Evolutionary conservation across 1,140 invertebrate genomes (phyloP), one percentile per base, ranked within the genome.

Genomic region (Matsumurasca onukii): DNA sequence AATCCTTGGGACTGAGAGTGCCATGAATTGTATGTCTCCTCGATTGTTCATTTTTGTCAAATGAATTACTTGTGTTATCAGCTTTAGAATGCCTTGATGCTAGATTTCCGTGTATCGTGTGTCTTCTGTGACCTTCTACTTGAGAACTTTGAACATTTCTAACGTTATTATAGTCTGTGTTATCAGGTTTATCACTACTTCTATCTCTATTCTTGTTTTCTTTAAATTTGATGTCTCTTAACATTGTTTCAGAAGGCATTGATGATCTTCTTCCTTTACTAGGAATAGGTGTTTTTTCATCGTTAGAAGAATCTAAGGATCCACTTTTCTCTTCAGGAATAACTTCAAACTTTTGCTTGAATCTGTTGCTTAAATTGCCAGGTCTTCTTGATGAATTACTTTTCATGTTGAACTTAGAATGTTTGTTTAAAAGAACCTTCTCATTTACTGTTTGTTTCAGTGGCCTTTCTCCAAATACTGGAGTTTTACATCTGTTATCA

Each of bases 291-390:
- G 51, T 30, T 34, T 66, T 66, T 29, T 45, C 57, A 17, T 70
- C 68, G 24, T 45, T 39, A 12, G 64, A 63, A 20, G 69, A 69
- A 31, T 73, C 72, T 20, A 64, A 51, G 5, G 72, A 73, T 20
- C 71, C 67, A 34, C 29, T 71, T 59, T 67, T 69, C 63, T 74
- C 73, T 70, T 75, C 74, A 3, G 74, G 74, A 30, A 75, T 75
- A 13, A 66, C 73, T 68, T 75, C 74, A 62, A 75, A 75, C 64
- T 65, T 71, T 49, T 71, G 68, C 12, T 57, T 39, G 31, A 69
- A 73, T 48, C 31, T 57, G 27, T 17, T 52, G 13, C 31, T 61
- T 27, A 61, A 57, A 59, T 67, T 73, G 24, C 64, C 39, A 20
- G 31, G 12, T 22, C 67, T 24, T 20, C 67, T 34, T 20, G 55